These are phyloP conservation scores for Stenoptilia bipunctidactyla DNA, from an alignment of 2,888 invertebrate species.

Conservation along the genomic window DNA sequence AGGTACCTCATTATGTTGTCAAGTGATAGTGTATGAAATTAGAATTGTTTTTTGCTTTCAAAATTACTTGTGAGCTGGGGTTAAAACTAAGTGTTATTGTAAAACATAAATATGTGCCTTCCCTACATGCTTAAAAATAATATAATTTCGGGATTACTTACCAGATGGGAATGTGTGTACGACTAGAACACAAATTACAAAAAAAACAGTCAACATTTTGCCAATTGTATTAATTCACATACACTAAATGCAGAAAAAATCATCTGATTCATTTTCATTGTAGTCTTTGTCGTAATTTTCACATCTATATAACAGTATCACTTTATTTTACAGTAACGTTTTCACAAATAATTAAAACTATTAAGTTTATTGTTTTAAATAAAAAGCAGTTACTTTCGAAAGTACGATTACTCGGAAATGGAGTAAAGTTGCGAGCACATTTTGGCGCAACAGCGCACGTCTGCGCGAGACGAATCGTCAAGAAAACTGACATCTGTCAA, in stretches of 20 bases:
- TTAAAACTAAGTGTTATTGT: too few relatives aligned
- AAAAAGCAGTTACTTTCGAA: neutral
- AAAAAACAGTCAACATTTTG: constrained; percentile 57
- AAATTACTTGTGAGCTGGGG: too few relatives aligned
- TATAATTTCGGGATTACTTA: constrained; percentile 23
- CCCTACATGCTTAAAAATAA: too few relatives aligned
- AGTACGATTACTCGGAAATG: constrained; percentile 12
- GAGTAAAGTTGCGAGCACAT: constrained; percentile 29
- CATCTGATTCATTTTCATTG: neutral
- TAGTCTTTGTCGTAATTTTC: constrained; percentile 3
- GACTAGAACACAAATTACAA: constrained; percentile 41
- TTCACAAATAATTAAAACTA: too few relatives aligned
- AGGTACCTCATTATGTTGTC: too few relatives aligned
- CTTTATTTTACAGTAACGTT: too few relatives aligned
- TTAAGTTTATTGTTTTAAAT: too few relatives aligned
- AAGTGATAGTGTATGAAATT: too few relatives aligned
- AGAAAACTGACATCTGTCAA: constrained; percentile 23
- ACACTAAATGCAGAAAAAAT: constrained; percentile 37
- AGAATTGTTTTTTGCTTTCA: too few relatives aligned
- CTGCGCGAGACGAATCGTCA: constrained; percentile 27
- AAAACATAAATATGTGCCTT: too few relatives aligned
- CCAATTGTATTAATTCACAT: constrained; percentile 36
- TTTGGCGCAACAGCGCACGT: constrained; percentile 32
- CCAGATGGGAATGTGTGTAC: constrained; percentile 40
- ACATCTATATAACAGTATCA: too few relatives aligned